A percentile compares a stretch with the other conserved stretches of the same genome.
Evolutionary conservation across 2,797 vertebrate species (phyloP).

Genomic region (Myotis myotis): DNA sequence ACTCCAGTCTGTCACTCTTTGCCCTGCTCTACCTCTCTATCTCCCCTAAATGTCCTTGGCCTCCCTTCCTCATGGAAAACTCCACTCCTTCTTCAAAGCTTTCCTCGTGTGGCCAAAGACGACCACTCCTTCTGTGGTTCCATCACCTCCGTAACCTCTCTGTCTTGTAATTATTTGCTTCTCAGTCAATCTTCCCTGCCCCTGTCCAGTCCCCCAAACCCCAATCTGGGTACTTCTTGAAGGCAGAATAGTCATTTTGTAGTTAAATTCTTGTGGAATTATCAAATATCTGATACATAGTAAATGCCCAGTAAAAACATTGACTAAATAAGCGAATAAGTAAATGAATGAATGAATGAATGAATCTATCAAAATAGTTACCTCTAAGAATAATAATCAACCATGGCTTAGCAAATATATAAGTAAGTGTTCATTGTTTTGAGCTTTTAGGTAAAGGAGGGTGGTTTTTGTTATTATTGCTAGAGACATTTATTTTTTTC

Average conservation of each 20-base stretch:
- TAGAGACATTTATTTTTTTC: neutral
- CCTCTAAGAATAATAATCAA: neutral
- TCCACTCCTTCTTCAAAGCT: neutral
- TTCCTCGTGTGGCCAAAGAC: neutral
- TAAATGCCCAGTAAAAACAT: neutral
- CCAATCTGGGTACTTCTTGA: neutral
- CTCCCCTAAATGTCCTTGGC: neutral
- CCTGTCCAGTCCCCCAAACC: too few relatives aligned
- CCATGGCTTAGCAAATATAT: neutral
- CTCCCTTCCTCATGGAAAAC: neutral
- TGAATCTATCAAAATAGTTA: neutral
- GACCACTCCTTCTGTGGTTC: neutral
- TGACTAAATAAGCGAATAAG: neutral
- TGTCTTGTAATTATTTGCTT: neutral
- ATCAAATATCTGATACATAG: neutral
- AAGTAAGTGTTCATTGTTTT: neutral
- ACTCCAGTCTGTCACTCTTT: neutral
- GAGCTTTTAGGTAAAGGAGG: neutral
- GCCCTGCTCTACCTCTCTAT: neutral
- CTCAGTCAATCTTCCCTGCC: neutral
- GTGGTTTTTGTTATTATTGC: neutral
- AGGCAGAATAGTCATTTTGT: neutral
- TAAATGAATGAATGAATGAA: neutral
- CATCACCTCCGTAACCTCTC: neutral
- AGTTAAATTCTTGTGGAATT: neutral